phyloP scores from a whole-genome alignment of 2,888 invertebrate species.

The Melinaea menophilus region DNA sequence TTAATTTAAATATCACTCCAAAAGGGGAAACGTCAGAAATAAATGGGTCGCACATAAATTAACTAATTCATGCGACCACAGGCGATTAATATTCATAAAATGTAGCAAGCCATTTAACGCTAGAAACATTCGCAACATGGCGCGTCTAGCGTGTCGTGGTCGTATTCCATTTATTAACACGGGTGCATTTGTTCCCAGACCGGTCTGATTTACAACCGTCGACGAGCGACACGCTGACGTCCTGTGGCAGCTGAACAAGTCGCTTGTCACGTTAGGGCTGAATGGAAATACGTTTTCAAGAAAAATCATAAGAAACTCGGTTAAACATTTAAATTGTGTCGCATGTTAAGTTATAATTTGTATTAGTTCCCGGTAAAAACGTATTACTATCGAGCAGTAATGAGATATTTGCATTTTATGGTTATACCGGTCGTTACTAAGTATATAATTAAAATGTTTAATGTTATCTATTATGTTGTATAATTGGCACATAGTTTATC shows the following conservation, averaged over 20 bases:
- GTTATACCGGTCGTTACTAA: conserved; percentile 1
- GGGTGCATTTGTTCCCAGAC: conserved; percentile 34
- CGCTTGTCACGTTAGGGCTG: conserved; percentile 17
- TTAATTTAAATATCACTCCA: not conserved
- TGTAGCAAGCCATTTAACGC: conserved; percentile 15
- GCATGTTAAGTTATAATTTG: conserved; percentile 17
- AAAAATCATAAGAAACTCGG: conserved; percentile 20
- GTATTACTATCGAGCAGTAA: not conserved
- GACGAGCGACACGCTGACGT: conserved; percentile 27
- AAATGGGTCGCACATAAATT: conserved; percentile 5
- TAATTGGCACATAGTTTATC: conserved; percentile 3
- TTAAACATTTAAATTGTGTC: conserved; percentile 18
- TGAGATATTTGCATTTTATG: not conserved
- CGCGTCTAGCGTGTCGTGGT: conserved; percentile 28
- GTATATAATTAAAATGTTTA: not conserved
- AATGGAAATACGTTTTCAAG: conserved; percentile 11
- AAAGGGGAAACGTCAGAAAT: not conserved
- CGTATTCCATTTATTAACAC: conserved; percentile 45
- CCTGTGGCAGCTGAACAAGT: conserved; percentile 34
- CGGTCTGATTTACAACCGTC: conserved; percentile 40
- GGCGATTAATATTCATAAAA: conserved; percentile 26
- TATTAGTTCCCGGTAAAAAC: conserved; percentile 12
- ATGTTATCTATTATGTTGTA: not conserved
- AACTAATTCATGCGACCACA: conserved; percentile 22
- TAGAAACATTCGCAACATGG: conserved; percentile 19